Evolutionary conservation across 2,113 vertebrate species (phyloP).

Genomic region (Grus americana): DNA sequence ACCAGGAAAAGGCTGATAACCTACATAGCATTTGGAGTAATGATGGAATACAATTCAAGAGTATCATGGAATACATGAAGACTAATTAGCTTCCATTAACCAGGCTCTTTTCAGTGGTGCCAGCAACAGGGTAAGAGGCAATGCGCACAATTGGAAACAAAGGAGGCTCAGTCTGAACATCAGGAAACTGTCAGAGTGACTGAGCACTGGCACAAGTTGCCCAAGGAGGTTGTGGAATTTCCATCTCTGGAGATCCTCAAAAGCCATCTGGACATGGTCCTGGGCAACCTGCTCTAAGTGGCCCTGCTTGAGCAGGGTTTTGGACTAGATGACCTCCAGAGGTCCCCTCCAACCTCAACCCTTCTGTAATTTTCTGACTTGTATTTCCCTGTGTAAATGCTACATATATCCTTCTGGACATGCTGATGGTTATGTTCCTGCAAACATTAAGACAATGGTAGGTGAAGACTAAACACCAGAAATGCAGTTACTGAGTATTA

Average conservation of each 20-base stretch:
- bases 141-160: background rate
- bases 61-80: background rate
- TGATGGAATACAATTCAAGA: background rate
- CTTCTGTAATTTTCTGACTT: background rate
- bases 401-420: background rate
- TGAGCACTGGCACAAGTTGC: background rate
- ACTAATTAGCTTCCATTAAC: background rate
- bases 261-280: background rate
- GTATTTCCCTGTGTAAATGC: background rate
- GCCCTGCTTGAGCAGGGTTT: background rate
- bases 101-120: background rate
- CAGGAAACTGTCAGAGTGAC: background rate
- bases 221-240: background rate
- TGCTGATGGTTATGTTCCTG: background rate
- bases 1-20: background rate
- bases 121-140: background rate
- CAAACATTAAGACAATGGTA: background rate
- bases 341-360: background rate
- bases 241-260: background rate
- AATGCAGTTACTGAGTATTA: background rate
- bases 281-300: background rate
- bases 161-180: background rate
- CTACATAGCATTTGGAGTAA: background rate
- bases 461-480: background rate
- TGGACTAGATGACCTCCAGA: background rate